phyloP scores from a whole-genome alignment of 1,140 invertebrate species.

The Bemisia tabaci region DNA sequence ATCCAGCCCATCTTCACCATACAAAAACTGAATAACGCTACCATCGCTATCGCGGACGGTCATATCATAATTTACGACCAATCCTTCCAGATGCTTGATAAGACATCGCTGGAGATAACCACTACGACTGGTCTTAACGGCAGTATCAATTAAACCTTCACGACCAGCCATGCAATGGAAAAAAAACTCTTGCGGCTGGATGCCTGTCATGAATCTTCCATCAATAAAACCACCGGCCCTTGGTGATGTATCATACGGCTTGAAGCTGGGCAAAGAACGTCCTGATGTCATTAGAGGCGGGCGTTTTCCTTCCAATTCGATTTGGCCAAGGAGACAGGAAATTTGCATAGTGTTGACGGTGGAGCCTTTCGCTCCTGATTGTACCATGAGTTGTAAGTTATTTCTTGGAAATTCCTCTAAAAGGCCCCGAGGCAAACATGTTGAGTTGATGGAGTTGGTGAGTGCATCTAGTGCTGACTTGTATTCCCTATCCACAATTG shows the following conservation, averaged over 20 bases:
- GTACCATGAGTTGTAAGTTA: conserved; percentile 94
- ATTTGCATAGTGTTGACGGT: conserved; percentile 96
- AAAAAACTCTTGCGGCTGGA: conserved; percentile 95
- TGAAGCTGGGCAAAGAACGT: conserved; percentile 82
- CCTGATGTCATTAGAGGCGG: conserved; percentile 91
- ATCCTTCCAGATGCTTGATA: conserved; percentile 94
- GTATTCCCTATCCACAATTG: conserved; percentile 71
- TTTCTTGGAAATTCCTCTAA: conserved; percentile 82
- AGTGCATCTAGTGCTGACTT: conserved; percentile 66
- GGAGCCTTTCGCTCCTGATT: conserved; percentile 96
- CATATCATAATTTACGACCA: conserved; percentile 79
- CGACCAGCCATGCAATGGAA: conserved; percentile 99
- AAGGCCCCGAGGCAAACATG: conserved; percentile 66
- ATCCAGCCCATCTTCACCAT: conserved; percentile 96
- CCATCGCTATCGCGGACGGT: conserved; percentile 92
- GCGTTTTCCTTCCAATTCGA: conserved; percentile 94
- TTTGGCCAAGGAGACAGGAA: conserved; percentile 91
- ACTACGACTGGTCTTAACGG: conserved; percentile 86
- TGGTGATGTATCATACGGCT: conserved; percentile 77
- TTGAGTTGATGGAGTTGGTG: conserved; percentile 79
- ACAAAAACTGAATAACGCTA: conserved; percentile 89
- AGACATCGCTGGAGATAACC: conserved; percentile 97
- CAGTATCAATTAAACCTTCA: conserved; percentile 80
- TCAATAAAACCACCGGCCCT: conserved; percentile 92
- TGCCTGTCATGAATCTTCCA: conserved; percentile 92